phyloP scores from a whole-genome alignment of 2,113 vertebrate genomes.

The Cavia porcellus region DNA sequence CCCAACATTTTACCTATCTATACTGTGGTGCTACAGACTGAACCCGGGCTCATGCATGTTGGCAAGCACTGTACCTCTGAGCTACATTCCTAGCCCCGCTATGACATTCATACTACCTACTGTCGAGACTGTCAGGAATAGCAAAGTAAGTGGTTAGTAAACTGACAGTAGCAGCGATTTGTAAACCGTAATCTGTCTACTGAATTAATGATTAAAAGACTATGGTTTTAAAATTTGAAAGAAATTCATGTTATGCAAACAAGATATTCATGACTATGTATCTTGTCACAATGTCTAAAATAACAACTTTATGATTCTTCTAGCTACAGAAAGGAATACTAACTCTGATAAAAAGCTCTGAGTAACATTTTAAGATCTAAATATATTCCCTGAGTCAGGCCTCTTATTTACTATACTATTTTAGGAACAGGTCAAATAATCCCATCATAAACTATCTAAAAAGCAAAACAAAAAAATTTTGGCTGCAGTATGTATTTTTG shows the following conservation, averaged over 20 bases:
- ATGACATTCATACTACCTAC: not conserved
- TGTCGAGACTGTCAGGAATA: not conserved
- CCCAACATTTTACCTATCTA: not conserved
- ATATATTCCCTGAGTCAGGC: not conserved
- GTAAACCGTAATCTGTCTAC: not conserved
- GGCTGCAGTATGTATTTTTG: too few species aligned
- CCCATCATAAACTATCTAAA: conserved; percentile 53
- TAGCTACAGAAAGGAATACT: not conserved
- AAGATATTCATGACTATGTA: not conserved
- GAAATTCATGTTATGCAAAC: conserved; percentile 26
- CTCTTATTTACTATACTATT: conserved; percentile 40
- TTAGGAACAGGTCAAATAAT: conserved; percentile 49
- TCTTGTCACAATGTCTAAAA: conserved; percentile 1
- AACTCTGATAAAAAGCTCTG: conserved; percentile 19
- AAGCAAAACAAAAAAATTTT: not conserved
- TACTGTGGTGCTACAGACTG: too few species aligned
- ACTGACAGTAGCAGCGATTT: conserved; percentile 2
- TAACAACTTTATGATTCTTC: conserved; percentile 37
- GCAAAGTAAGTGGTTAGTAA: conserved; percentile 38
- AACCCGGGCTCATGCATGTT: too few species aligned
- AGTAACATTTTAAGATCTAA: conserved; percentile 50
- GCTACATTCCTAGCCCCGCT: not conserved
- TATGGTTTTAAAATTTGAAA: conserved; percentile 52
- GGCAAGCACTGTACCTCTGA: not conserved
- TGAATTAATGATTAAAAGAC: conserved; percentile 33